phyloP scores from a whole-genome alignment of 2,797 vertebrate species.

The Neostethus bicornis region DNA sequence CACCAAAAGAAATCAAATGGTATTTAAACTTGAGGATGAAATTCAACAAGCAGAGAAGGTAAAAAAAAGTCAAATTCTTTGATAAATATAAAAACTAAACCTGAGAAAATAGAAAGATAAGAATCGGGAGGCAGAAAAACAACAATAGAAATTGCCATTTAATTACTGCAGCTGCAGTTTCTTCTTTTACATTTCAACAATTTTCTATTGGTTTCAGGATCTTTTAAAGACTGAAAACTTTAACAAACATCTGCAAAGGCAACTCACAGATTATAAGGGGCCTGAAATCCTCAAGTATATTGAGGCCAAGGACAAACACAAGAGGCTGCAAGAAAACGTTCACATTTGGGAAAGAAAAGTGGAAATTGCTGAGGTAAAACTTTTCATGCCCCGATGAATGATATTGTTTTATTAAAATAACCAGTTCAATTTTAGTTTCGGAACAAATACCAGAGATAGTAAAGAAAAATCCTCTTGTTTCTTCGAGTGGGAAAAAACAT shows the following conservation, averaged over 20 bases:
- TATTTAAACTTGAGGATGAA: slow-evolving; percentile 41
- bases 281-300: slow-evolving; percentile 56
- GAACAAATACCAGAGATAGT: no score
- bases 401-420: no score
- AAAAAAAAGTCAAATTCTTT: no score
- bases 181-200: neutral
- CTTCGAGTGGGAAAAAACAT: slow-evolving; percentile 12
- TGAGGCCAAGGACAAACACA: slow-evolving; percentile 52
- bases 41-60: slow-evolving; percentile 41
- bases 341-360: slow-evolving; percentile 61
- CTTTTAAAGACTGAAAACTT: slow-evolving; percentile 40
- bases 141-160: neutral
- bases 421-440: no score
- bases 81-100: no score
- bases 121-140: neutral
- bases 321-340: slow-evolving; percentile 54
- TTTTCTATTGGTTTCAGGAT: slow-evolving; percentile 39
- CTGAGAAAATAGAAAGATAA: no score
- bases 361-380: slow-evolving; percentile 58
- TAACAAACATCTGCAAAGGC: slow-evolving; percentile 48
- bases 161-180: no score
- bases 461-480: neutral
- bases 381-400: neutral
- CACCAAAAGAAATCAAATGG: slow-evolving; percentile 35
- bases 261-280: slow-evolving; percentile 50